These are phyloP conservation scores for Hyperoodon ampullatus DNA, from an alignment of 2,113 vertebrate genomes.

Conservation along the genomic window DNA sequence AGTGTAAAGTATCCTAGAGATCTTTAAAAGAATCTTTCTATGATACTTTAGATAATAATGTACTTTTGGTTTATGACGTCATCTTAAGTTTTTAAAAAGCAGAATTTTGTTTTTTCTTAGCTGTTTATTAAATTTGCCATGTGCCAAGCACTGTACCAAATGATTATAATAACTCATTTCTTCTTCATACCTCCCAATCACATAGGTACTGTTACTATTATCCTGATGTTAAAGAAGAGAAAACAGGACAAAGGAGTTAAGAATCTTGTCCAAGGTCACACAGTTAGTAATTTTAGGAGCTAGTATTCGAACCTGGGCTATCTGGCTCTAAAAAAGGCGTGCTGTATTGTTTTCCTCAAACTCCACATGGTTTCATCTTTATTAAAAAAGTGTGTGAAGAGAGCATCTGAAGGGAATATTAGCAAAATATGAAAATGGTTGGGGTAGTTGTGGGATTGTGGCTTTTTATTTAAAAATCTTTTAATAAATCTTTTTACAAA, in stretches of 20 bases:
- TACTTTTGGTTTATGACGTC: constrained; percentile 8
- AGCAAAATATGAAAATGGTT: constrained; percentile 11
- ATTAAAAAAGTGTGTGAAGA: not conserved
- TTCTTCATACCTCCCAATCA: not conserved
- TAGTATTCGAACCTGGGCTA: not conserved
- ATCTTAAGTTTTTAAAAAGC: constrained; percentile 7
- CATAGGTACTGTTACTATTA: not conserved
- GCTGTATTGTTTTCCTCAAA: not conserved
- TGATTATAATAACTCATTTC: constrained; percentile 22
- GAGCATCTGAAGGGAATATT: not conserved
- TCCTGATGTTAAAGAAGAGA: not conserved
- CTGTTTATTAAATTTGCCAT: constrained; percentile 23
- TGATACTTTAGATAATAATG: not conserved
- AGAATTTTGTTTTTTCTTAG: constrained; percentile 26
- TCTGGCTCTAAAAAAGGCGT: not conserved
- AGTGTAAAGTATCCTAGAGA: not conserved
- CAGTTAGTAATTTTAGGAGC: constrained; percentile 15
- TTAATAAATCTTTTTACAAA: constrained; percentile 8
- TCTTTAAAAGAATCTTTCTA: constrained; percentile 19
- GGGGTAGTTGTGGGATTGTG: not conserved
- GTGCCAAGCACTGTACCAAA: not conserved
- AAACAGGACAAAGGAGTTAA: constrained; percentile 43
- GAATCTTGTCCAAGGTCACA: not conserved
- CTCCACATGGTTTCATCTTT: not conserved
- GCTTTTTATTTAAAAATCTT: constrained; percentile 33